A percentile compares a stretch with the other conserved stretches of the same genome.
Conservation (phyloP, 2,113 vertebrate species). For the Tyto alba region DNA sequence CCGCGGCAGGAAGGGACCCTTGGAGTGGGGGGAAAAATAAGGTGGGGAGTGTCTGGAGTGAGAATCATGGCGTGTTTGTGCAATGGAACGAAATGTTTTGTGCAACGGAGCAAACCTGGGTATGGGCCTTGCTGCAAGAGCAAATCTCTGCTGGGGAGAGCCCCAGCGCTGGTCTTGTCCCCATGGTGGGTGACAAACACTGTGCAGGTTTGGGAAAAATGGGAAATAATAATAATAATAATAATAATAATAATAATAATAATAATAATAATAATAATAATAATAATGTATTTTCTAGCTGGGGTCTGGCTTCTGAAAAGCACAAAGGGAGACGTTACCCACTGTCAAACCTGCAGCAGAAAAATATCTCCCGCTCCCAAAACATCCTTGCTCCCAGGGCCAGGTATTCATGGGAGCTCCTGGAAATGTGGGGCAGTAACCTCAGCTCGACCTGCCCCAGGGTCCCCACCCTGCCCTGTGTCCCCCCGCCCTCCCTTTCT, state of each 20-base stretch:
- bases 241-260: no score
- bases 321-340: not conserved
- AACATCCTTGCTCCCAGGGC: not conserved
- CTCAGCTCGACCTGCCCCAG: rapidly evolving
- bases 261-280: no score
- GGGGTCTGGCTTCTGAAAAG: not conserved
- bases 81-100: rapidly evolving
- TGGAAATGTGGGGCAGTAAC: not conserved
- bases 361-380: not conserved
- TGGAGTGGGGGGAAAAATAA: rapidly evolving
- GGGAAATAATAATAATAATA: rapidly evolving
- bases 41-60: rapidly evolving
- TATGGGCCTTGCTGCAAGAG: rapidly evolving
- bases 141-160: not conserved
- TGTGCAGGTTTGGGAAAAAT: not conserved
- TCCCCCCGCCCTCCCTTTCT: not conserved
- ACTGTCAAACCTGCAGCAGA: rapidly evolving
- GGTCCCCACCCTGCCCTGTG: not conserved
- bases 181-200: rapidly evolving
- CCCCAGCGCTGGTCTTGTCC: rapidly evolving
- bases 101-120: rapidly evolving
- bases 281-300: not conserved
- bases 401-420: not conserved
- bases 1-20: no score
- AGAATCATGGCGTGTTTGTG: rapidly evolving